Base-by-base conservation (phyloP, 2,888 invertebrate genomes). In the Apoda limacodes region DNA sequence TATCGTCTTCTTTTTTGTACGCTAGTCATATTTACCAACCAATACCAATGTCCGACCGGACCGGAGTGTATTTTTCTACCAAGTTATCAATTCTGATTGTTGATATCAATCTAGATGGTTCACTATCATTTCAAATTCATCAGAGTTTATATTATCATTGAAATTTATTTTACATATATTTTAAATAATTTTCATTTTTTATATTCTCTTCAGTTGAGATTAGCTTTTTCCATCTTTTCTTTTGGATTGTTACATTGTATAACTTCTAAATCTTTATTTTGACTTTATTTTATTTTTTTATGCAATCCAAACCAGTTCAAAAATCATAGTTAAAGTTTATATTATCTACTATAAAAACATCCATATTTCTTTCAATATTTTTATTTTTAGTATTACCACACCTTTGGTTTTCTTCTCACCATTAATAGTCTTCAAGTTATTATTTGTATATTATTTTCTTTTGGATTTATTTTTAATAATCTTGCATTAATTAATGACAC, bases 1-100 rank as follows among this genome's bases (percentile, higher is more conserved):
- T 40, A 2, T 34, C 21, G 22, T 37, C 34, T n/a, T 37, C 39
- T 41, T 28, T 43, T 33, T 38, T 43, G 29, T 21, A 39, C 6
- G 43, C 41, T 11, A 37, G 22, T 50, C 50, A 39, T 40, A 50
- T 37, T 46, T 53, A 12, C 38, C 46, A 19, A 40, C 42, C 25
- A 12, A 9, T 11, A 31, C 35, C 39, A 27, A 40, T 35, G 9
- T 32, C 28, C 26, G 40, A 39, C 37, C 13, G 13, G 28, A 4
- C 37, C 37, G 5, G 32, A 19, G 25, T 40, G 28, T 37, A 42
- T 34, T 42, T 39, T 13, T 42, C 33, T 22, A 34, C 27, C 19
- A 37, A 23, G 24, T 24, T 22, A 20, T 32, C 19, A 23, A 35
- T 35, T 26, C 19, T 6, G 15, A 14, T 19, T 22, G 19, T 31